Base-by-base conservation (phyloP, 2,888 invertebrate genomes). In the Drosophila lacicola region DNA sequence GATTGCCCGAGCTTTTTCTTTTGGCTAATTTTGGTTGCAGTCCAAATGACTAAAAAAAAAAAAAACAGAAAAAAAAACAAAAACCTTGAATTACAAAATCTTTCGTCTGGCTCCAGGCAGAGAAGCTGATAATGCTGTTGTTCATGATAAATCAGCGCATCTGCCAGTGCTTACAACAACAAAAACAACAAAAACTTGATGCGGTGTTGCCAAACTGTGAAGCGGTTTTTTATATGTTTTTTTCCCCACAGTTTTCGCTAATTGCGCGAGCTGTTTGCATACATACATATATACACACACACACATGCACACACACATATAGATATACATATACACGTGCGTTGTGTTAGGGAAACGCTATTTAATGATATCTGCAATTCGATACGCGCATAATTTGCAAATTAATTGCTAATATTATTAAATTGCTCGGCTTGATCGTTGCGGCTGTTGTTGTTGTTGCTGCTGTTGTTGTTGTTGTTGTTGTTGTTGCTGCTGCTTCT, bases 81-180 rank as follows among this genome's bases (percentile, higher is more conserved):
- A 83, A 83, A 88, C 83, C 88, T 84, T 88, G 84, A 88, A 85
- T 88, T 88, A 80, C 75, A 86, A 84, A 88, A 85, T 88, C 77
- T 74, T 75, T 56, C 45, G 54, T 50, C 62, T 70, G 63, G 46
- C 72, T 72, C 78, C 81, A 78, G 83, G 85, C 72, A 62, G 66
- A 60, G 29, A 9, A 42, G 21, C 34, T 50, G 74, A 68, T 64
- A 37, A 65, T 61, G 11, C 10, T 33, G 44, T 41, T 61, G 54
- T 21, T 74, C 41, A 64, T 71, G 61, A 77, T 78, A 65, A 76
- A 78, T 76, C 75, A 60, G 58, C 74, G 78, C 78, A 78, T 64
- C 75, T 69, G 74, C 64, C 49, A 37, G 60, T 33, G 60, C 17
- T 68, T 66, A 74, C 68, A 63, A 44, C 8, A 55, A 29, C 33